phyloP scores from a whole-genome alignment of 2,113 vertebrate species.

The Saccopteryx bilineata region DNA sequence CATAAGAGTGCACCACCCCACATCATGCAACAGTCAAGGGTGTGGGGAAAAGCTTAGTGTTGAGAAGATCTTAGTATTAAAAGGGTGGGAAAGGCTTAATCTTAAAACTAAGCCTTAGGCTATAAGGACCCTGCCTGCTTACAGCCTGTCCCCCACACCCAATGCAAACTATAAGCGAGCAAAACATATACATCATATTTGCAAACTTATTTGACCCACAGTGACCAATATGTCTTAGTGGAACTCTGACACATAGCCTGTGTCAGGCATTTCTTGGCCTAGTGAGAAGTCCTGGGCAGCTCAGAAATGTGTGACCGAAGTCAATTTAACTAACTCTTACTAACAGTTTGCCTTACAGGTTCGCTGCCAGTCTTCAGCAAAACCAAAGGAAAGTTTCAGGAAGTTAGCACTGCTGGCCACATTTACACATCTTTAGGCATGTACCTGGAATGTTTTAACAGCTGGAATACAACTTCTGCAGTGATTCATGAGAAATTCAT shows the following conservation, averaged over 20 bases:
- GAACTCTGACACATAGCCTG: not conserved
- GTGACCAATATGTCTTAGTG: not conserved
- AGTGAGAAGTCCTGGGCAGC: not conserved
- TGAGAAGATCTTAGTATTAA: too few species aligned
- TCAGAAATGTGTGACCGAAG: not conserved
- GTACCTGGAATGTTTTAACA: constrained; percentile 8
- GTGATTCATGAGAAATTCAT: constrained; percentile 20
- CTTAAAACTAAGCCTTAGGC: too few species aligned
- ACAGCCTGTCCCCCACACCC: too few species aligned
- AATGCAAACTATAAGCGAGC: too few species aligned
- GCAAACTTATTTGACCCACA: too few species aligned
- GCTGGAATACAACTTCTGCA: constrained; percentile 37
- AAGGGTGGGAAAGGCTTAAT: too few species aligned
- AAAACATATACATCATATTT: too few species aligned
- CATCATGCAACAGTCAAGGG: too few species aligned
- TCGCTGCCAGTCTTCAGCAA: not conserved
- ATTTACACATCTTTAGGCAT: not conserved
- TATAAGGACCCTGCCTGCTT: too few species aligned
- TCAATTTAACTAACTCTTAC: not conserved
- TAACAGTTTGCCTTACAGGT: not conserved
- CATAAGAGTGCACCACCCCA: too few species aligned
- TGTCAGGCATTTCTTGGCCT: not conserved
- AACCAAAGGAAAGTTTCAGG: not conserved
- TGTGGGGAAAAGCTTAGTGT: too few species aligned
- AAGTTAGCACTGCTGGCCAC: not conserved